Base-by-base conservation (phyloP, 2,113 vertebrate species). In the Peromyscus polionotus region DNA sequence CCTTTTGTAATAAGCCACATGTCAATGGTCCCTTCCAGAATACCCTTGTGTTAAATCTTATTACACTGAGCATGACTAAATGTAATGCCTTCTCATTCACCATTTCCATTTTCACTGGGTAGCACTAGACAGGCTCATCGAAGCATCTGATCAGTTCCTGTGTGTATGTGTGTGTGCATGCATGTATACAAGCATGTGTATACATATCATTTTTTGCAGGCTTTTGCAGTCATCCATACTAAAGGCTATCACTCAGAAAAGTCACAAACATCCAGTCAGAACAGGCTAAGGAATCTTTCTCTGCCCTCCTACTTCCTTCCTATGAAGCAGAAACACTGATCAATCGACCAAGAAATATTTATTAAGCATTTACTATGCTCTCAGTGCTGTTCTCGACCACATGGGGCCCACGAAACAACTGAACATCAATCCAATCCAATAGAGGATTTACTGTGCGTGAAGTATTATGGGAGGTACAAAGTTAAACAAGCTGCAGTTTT, bases 321-420 rank as follows among this genome's bases (percentile, higher is more conserved):
- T 39, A 13, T 12, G 39, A 48, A 79, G 24, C 61, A 94, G 67
- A 95, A 75, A 94, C 3, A 77, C 45, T 65, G 65, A 92, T 88
- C 68, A 63, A 81, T 63, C 51, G 67, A 84, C 57, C 80, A 94
- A 67, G 57, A 79, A 92, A 90, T 90, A 20, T 94, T 97, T 97
- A 84, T 70, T 93, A 91, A 84, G n/a, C 92, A n/a, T 95, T 97
- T 96, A 85, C 36, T 90, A 63, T 54, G 45, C 26, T 90, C 86
- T 96, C 79, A 65, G 73, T 94, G 92, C 77, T 87, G 42, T 87
- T 93, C 72, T 86, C 94, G 76, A 91, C 81, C 67, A 84, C 39
- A 8, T 54, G 28, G 70, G n/a, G 59, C 76, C 91, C 10, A 9
- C 42, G 63, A 83, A 97, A 63, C 63, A 76, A 72, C 80, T 67